phyloP scores from a whole-genome alignment of 2,113 vertebrate species.

The Pipa parva region DNA sequence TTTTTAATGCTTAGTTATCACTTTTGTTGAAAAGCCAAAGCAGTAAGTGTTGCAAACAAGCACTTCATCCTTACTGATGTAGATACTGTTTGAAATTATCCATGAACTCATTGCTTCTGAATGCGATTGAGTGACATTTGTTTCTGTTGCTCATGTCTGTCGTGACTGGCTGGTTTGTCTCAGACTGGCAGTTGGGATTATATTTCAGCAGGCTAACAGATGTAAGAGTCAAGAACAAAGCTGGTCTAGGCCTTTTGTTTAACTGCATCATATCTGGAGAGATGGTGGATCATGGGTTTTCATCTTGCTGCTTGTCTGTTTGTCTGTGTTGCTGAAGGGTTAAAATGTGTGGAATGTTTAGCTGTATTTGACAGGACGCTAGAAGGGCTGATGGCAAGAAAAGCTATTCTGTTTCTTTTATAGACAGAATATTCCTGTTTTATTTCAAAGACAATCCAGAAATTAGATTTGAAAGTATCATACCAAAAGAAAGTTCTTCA shows the following conservation, averaged over 20 bases:
- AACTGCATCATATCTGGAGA: constrained; percentile 5
- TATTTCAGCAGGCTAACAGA: constrained; percentile 63
- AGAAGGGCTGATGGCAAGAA: constrained; percentile 52
- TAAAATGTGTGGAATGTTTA: constrained; percentile 71
- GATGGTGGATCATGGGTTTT: background rate
- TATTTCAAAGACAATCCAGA: constrained; percentile 47
- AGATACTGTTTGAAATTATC: constrained; percentile 82
- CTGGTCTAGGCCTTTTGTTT: constrained; percentile 41
- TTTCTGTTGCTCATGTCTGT: constrained; percentile 82
- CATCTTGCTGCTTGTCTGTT: background rate
- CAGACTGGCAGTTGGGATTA: constrained; percentile 81
- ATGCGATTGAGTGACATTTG: constrained; percentile 84
- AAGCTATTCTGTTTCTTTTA: constrained; percentile 63
- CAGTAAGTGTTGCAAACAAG: constrained; percentile 56
- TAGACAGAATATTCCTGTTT: constrained; percentile 72
- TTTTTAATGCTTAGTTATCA: background rate
- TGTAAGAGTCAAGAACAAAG: constrained; percentile 52
- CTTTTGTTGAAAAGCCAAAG: constrained; percentile 16
- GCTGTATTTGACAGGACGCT: constrained; percentile 62
- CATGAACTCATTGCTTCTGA: constrained; percentile 69
- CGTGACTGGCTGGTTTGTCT: constrained; percentile 82
- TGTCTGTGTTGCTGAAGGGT: constrained; percentile 14
- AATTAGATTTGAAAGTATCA: constrained; percentile 45
- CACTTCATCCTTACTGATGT: constrained; percentile 67
- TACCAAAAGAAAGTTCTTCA: constrained; percentile 13